Base-by-base conservation (phyloP, 2,113 vertebrate species). In the Dinomys branickii region DNA sequence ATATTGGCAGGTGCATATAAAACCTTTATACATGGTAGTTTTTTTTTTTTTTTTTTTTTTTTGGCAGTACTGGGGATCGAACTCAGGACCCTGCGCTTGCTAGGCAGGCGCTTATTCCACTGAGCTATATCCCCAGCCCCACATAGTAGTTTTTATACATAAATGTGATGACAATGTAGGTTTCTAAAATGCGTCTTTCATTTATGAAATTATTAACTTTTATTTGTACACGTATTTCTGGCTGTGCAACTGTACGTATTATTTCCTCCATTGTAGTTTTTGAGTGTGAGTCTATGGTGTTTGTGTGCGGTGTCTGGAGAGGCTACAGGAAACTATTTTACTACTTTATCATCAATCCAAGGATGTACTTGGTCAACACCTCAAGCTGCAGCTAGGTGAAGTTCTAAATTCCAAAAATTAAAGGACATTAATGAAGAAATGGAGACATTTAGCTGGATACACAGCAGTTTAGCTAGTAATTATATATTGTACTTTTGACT, bases 391-490 rank as follows among this genome's bases (percentile, higher is more conserved):
- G 52, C 4, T 4, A 24, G 4, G 9, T 77, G 14, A 20, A 67
- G 28, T 12, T 65, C 20, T 44, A 65, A 0, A 0, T 44, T 67
- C 26, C n/a, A 20, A 35, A 1, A 54, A 3, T 0, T 35, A 5
- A 65, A 35, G 4, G 20, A 12, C 85, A 26, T 56, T 44, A 8
- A 16, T 67, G 7, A 41, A 44, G 33, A 56, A 44, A 54, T 12
- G 26, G 47, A 50, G 47, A 50, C 5, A 50, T 50, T 50, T 56
- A 44, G 7, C 19, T 87, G 28, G 19, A 17, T 3, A 13, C 35
- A 24, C 41, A 30, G 44, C 12, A 33, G 4, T 56, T 24, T 33
- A 26, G 3, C 17, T 33, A 35, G 17, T 77, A 33, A 38, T 77
- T n/a, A 6, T 28, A 41, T 63, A 26, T 12, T 44, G 38, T 75